Evolutionary conservation across 2,113 vertebrate species (phyloP).

Genomic region (Epinephelus fuscoguttatus): DNA sequence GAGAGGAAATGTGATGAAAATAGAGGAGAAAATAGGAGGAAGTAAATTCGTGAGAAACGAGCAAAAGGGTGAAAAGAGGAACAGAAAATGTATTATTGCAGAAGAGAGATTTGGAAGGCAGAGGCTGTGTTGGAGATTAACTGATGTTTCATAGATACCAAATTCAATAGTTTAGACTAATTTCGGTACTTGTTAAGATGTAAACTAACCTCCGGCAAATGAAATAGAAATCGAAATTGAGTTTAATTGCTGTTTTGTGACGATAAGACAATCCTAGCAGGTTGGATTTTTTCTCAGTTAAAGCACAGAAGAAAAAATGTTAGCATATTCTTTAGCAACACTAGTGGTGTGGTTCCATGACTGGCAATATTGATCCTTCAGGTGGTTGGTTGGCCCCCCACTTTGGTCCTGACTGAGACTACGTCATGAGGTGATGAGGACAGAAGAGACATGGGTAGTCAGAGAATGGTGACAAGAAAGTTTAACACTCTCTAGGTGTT

Average conservation of each 20-base stretch:
- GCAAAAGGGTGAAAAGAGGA: background rate
- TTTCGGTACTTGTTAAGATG: background rate
- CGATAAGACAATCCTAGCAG: background rate
- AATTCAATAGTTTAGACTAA: background rate
- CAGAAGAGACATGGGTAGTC: background rate
- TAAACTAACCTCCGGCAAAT: constrained; percentile 1
- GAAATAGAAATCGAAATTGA: background rate
- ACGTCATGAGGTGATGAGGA: background rate
- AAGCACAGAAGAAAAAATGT: background rate
- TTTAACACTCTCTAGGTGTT: constrained; percentile 12
- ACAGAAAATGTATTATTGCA: background rate
- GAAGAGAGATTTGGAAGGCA: constrained; percentile 10
- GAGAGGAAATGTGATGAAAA: background rate
- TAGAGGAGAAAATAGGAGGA: background rate
- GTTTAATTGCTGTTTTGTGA: constrained; percentile 28
- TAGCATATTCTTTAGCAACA: background rate
- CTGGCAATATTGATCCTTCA: background rate
- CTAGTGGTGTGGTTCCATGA: too few relatives aligned
- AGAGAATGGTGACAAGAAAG: background rate
- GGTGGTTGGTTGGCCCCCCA: background rate
- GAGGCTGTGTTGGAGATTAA: background rate
- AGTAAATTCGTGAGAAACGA: background rate
- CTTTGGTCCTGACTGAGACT: background rate
- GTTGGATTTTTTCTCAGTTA: background rate
- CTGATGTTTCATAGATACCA: background rate